phyloP scores from a whole-genome alignment of 2,888 invertebrate genomes.

The Acrocera orbiculus region DNA sequence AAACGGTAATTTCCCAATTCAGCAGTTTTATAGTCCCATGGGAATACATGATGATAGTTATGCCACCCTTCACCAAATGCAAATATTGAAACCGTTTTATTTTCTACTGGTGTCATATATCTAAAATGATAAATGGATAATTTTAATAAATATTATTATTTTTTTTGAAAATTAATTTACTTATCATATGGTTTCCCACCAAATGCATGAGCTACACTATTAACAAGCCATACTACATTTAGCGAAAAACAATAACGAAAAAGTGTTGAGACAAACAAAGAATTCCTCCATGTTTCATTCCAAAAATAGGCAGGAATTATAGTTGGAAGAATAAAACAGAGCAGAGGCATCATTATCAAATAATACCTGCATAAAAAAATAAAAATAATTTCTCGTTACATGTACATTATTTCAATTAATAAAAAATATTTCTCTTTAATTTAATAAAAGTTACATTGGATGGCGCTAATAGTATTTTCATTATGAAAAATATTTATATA shows the following conservation, averaged over 20 bases:
- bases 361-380: conserved; percentile 43
- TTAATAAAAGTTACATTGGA: no score
- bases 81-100: conserved; percentile 40
- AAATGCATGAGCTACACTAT: conserved; percentile 74
- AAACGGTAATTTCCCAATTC: conserved; percentile 55
- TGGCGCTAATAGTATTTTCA: no score
- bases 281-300: conserved; percentile 51
- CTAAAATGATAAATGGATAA: no score
- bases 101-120: conserved; percentile 48
- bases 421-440: no score
- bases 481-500: no score
- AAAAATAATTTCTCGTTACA: no score
- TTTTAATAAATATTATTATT: not conserved
- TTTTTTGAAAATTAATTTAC: conserved; percentile 27
- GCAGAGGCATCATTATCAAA: conserved; percentile 49
- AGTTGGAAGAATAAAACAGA: conserved; percentile 64
- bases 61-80: conserved; percentile 66
- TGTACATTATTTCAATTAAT: no score
- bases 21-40: conserved; percentile 71
- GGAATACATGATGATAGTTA: conserved; percentile 70
- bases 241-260: conserved; percentile 64
- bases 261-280: conserved; percentile 50
- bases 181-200: conserved; percentile 60
- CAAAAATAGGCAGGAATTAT: conserved; percentile 56
- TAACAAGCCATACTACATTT: conserved; percentile 80